A percentile compares a stretch with the other conserved stretches of the same genome.
Conservation (phyloP, 2,797 vertebrate species). For the Enteromius mattozi region DNA sequence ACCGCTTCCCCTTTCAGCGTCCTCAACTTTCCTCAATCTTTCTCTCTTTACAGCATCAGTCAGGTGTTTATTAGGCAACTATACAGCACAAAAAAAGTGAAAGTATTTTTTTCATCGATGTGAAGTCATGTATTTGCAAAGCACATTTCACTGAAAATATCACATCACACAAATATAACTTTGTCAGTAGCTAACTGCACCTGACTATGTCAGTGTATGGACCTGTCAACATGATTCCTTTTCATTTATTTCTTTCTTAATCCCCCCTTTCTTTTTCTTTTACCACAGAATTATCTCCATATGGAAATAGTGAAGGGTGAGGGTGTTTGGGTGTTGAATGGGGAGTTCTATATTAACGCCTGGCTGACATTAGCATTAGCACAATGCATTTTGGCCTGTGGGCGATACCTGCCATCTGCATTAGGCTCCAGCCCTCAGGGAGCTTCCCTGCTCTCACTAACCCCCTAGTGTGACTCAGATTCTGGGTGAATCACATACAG, state of each 20-base stretch:
- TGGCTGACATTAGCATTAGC: constrained; percentile 99
- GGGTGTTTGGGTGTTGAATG: constrained; percentile 85
- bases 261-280: constrained; percentile 56
- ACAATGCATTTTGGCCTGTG: constrained; percentile 96
- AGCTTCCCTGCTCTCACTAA: constrained; percentile 59
- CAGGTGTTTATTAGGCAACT: not conserved
- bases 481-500: constrained; percentile 48
- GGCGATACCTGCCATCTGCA: constrained; percentile 98
- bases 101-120: not conserved
- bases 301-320: constrained; percentile 95
- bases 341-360: constrained; percentile 99
- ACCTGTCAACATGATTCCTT: constrained; percentile 29
- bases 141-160: constrained; percentile 1
- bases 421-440: constrained; percentile 90
- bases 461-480: constrained; percentile 58
- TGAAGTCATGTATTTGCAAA: not conserved
- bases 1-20: constrained; percentile 35
- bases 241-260: constrained; percentile 56
- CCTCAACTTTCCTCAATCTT: not conserved
- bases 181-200: constrained; percentile 33
- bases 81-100: not conserved
- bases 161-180: constrained; percentile 11
- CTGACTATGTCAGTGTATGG: constrained; percentile 35
- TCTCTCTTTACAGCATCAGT: constrained; percentile 28
- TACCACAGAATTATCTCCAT: constrained; percentile 78